phyloP scores from a whole-genome alignment of 1,140 invertebrate species.

The Pteromalus puparum region DNA sequence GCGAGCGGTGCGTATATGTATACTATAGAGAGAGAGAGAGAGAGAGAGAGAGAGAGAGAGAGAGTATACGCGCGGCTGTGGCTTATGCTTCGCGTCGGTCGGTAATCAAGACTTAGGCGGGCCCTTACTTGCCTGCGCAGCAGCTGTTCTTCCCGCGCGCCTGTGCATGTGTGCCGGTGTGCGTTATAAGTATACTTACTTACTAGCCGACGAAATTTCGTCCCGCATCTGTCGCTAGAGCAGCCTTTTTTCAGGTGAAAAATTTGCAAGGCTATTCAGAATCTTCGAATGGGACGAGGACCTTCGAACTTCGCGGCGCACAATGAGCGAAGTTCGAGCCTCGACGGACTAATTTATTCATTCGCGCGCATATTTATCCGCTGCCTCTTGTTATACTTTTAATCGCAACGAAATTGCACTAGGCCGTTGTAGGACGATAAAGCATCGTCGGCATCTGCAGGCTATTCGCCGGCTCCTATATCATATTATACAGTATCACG shows the following conservation, averaged over 20 bases:
- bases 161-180: background rate
- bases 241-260: constrained; percentile 35
- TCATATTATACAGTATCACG: background rate
- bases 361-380: no score
- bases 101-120: constrained; percentile 67
- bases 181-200: background rate
- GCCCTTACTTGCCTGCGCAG: constrained; percentile 64
- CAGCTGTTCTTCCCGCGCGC: constrained; percentile 29
- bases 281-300: no score
- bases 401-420: no score
- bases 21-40: no score
- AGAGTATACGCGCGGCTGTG: background rate
- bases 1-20: background rate
- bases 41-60: no score
- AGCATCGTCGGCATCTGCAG: no score
- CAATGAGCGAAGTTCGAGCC: background rate
- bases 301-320: no score
- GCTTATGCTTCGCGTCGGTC: constrained; percentile 49
- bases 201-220: constrained; percentile 58
- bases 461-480: no score
- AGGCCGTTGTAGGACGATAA: no score
- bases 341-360: no score
- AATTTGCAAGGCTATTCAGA: constrained; percentile 26
- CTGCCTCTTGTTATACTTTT: no score
- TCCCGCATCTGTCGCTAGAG: constrained; percentile 62